Base-by-base conservation (phyloP, 1,140 invertebrate genomes). In the Aphaenogaster ashmeadi region DNA sequence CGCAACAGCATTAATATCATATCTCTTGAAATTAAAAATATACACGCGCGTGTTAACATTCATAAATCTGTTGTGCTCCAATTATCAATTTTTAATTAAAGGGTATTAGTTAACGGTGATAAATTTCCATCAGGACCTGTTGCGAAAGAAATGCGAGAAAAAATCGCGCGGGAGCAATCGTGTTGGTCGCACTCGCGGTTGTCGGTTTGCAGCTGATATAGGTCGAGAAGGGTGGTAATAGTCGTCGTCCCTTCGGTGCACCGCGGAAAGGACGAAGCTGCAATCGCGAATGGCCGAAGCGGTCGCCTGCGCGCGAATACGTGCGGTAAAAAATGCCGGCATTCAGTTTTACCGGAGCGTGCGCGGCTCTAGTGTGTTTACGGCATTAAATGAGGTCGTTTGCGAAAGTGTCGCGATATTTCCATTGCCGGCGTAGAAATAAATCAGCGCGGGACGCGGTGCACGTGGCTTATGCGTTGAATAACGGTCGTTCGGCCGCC, bases 381-480 rank as follows among this genome's bases (percentile, higher is more conserved):
- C 80, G 44, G 54, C 44, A 50, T 84, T 44, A 84, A 84, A 84
- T 74, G 80, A 74, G 80, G 69, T 74, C 69, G 69, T 74, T 84
- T 74, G 80, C 80, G 80, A 84, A 84, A 84, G 80, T 60, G 80
- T 75, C 69, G 69, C 54, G 67, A 84, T 84, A 84, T 75, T 72
- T 84, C 41, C 44, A 71, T 71, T 47, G 38, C 9, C 21, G 67
- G 41, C 41, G 4, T 38, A 74, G 80, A 69, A 50, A 84, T 75
- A 75, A 84, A 84, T 84, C 56, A 74, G 33, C 67, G n/a, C n/a
- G 27, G 54, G 11, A 21, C 15, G 52, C 69, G 56, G 47, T 54
- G 27, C 15, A 11, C n/a, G 44, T 47, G 50, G 52, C 41, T 58
- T 47, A 60, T 47, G 44, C 69, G 67, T 74, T 60, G 69, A 74